phyloP scores from a whole-genome alignment of 1,140 invertebrate species.

The Pseudobourletiella spinata region DNA sequence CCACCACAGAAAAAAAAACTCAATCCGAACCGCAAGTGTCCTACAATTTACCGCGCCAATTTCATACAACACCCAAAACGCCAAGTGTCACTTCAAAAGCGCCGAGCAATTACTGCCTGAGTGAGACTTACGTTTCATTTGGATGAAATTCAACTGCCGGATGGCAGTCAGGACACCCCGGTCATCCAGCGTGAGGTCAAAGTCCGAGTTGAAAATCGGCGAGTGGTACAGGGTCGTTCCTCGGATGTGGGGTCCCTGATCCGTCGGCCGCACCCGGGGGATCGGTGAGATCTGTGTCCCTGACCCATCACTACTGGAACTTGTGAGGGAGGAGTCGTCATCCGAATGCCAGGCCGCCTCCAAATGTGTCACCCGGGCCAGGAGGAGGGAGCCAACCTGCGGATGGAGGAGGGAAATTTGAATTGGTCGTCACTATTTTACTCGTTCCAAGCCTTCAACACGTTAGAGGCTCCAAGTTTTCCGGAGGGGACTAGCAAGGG shows the following conservation, averaged over 20 bases:
- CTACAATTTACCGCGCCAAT: no score
- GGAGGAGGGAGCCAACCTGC: slow-evolving; percentile 72
- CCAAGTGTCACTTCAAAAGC: no score
- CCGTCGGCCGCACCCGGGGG: no score
- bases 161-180: slow-evolving; percentile 76
- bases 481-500: no score
- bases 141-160: slow-evolving; percentile 89
- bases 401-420: no score
- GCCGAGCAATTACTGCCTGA: no score
- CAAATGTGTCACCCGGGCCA: slow-evolving; percentile 63
- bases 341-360: slow-evolving; percentile 71
- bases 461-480: no score
- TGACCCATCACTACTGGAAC: slow-evolving; percentile 44
- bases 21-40: no score
- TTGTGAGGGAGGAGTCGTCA: slow-evolving; percentile 54
- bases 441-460: no score
- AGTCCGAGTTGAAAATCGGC: slow-evolving; percentile 51
- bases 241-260: neutral
- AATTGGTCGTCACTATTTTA: no score
- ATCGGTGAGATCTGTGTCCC: slow-evolving; percentile 31
- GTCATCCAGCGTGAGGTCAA: slow-evolving; percentile 87
- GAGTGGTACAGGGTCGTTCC: slow-evolving; percentile 16
- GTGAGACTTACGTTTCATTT: slow-evolving; percentile 98
- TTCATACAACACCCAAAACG: no score
- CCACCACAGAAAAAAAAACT: no score